phyloP scores from a whole-genome alignment of 2,113 vertebrate genomes.

The Puntigrus tetrazona region DNA sequence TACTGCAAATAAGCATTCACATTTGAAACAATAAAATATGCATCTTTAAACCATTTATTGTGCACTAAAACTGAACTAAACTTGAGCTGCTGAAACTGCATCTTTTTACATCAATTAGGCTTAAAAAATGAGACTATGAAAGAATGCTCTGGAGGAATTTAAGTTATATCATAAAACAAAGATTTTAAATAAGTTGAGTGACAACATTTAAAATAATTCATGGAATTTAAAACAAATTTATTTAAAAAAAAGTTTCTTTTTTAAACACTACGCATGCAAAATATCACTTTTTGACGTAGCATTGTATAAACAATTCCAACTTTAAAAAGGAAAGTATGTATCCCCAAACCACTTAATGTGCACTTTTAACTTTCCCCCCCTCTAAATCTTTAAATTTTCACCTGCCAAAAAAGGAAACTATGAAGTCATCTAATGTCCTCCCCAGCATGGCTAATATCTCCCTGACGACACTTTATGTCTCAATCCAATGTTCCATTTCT shows the following conservation, averaged over 20 bases:
- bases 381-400: constrained; percentile 30
- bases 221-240: too few species aligned
- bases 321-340: constrained; percentile 30
- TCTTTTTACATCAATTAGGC: too few species aligned
- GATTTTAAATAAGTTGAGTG: too few species aligned
- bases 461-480: constrained; percentile 51
- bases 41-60: too few species aligned
- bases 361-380: not conserved
- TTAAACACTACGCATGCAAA: not conserved
- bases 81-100: too few species aligned
- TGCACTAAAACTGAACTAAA: too few species aligned
- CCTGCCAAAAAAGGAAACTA: constrained; percentile 40
- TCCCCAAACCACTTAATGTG: constrained; percentile 25
- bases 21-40: not conserved
- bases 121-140: too few species aligned
- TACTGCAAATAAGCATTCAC: too few species aligned
- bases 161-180: too few species aligned
- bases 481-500: constrained; percentile 45
- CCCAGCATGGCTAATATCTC: constrained; percentile 47
- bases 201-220: too few species aligned
- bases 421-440: constrained; percentile 45
- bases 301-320: not conserved
- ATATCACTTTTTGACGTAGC: not conserved
- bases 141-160: too few species aligned
- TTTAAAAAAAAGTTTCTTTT: not conserved